Conservation (phyloP, 2,888 invertebrate species). For the Euclidia mi region DNA sequence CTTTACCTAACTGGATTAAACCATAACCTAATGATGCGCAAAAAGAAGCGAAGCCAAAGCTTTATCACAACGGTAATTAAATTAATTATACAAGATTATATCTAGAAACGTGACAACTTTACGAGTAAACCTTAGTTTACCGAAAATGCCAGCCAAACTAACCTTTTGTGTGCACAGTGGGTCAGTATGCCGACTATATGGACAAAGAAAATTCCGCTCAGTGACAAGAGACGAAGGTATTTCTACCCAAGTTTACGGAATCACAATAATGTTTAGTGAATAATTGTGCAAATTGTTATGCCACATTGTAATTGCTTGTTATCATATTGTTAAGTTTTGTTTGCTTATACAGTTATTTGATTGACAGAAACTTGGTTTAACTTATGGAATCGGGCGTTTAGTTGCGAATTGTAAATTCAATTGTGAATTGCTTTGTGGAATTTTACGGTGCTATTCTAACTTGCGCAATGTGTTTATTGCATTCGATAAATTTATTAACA, state of each 20-base stretch:
- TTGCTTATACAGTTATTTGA: conserved; percentile 14
- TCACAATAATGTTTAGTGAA: conserved; percentile 55
- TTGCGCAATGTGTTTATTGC: too few species aligned
- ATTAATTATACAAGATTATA: too few species aligned
- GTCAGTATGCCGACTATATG: conserved; percentile 23
- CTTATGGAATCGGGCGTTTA: background rate
- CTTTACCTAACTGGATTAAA: too few species aligned
- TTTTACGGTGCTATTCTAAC: too few species aligned
- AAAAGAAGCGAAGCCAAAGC: too few species aligned
- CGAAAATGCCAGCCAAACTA: background rate
- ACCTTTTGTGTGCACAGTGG: conserved; percentile 25
- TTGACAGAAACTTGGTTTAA: conserved; percentile 17
- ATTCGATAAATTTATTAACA: too few species aligned
- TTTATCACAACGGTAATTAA: too few species aligned
- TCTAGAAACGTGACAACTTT: background rate
- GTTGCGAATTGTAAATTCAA: background rate
- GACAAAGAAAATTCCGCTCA: conserved; percentile 54
- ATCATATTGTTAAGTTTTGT: conserved; percentile 12
- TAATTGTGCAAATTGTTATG: conserved; percentile 39
- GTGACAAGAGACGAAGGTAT: conserved; percentile 43
- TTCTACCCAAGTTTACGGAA: conserved; percentile 50
- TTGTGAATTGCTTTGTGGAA: too few species aligned
- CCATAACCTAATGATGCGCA: too few species aligned
- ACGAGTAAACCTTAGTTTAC: too few species aligned
- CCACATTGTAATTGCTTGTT: conserved; percentile 21